These are phyloP conservation scores for Lanius ludovicianus DNA, from an alignment of 2,113 vertebrate species.

Conservation along the genomic window DNA sequence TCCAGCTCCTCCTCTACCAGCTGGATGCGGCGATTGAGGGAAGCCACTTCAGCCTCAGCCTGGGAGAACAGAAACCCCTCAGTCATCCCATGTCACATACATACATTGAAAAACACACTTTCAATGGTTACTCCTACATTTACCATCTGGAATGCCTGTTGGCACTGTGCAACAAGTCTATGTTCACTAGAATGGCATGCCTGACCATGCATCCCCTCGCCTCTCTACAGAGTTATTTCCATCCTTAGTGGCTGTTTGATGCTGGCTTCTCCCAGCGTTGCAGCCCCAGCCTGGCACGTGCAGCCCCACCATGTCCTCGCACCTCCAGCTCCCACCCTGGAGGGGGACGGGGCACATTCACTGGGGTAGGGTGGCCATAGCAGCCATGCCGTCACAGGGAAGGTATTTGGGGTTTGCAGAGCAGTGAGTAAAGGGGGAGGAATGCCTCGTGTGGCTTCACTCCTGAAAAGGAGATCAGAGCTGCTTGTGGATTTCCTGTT, in stretches of 20 bases:
- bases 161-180: not conserved
- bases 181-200: not conserved
- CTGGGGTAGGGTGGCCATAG: not conserved
- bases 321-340: not conserved
- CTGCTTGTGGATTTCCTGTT: slow-evolving; percentile 57
- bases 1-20: slow-evolving; percentile 98
- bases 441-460: not conserved
- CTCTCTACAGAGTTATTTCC: not conserved
- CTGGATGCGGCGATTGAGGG: slow-evolving; percentile 95
- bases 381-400: accelerated
- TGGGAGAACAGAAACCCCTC: slow-evolving; percentile 21
- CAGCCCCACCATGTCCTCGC: not conserved
- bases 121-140: not conserved
- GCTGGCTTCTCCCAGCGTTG: not conserved
- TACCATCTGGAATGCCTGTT: not conserved
- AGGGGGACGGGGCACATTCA: accelerated
- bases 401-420: slow-evolving; percentile 38
- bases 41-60: slow-evolving; percentile 97
- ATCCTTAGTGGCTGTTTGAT: not conserved
- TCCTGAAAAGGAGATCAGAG: slow-evolving; percentile 42
- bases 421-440: slow-evolving; percentile 48
- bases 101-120: not conserved
- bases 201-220: not conserved
- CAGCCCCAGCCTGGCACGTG: not conserved
- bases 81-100: not conserved